Evolutionary conservation across 2,797 vertebrate genomes (phyloP).

Genomic region (Glossophaga mutica): DNA sequence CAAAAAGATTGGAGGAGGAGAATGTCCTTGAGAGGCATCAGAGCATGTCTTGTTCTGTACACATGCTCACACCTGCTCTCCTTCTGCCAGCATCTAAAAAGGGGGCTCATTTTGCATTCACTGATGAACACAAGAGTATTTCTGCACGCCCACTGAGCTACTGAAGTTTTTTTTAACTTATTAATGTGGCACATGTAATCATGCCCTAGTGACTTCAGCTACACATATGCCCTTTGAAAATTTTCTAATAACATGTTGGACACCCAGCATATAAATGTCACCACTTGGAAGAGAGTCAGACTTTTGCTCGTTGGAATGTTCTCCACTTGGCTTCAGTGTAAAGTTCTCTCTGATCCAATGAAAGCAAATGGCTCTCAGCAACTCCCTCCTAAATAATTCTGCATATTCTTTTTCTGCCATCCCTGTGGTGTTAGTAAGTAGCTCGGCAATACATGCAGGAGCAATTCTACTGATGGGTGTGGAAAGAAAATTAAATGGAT

Average conservation of each 20-base stretch:
- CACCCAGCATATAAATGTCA: conserved; percentile 16
- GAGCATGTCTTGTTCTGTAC: neutral
- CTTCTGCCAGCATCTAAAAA: neutral
- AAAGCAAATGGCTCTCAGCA: conserved; percentile 30
- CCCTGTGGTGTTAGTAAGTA: neutral
- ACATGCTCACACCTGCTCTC: neutral
- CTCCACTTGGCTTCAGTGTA: neutral
- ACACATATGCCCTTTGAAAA: conserved; percentile 58
- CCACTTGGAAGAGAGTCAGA: conserved; percentile 15
- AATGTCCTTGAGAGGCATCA: conserved; percentile 13
- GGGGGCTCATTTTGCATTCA: neutral
- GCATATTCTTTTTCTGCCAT: neutral
- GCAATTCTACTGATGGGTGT: neutral
- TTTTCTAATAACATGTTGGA: conserved; percentile 6
- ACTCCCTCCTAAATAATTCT: neutral
- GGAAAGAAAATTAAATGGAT: neutral
- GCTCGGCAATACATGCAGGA: neutral
- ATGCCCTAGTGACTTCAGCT: conserved; percentile 20
- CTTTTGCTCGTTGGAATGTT: conserved; percentile 27
- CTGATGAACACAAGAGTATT: neutral
- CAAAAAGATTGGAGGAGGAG: neutral
- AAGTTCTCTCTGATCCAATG: conserved; percentile 38
- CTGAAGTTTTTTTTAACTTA: neutral
- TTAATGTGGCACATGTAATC: neutral
- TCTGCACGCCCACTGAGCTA: neutral